Base-by-base conservation (phyloP, 2,888 invertebrate genomes). In the Pollenia labialis region DNA sequence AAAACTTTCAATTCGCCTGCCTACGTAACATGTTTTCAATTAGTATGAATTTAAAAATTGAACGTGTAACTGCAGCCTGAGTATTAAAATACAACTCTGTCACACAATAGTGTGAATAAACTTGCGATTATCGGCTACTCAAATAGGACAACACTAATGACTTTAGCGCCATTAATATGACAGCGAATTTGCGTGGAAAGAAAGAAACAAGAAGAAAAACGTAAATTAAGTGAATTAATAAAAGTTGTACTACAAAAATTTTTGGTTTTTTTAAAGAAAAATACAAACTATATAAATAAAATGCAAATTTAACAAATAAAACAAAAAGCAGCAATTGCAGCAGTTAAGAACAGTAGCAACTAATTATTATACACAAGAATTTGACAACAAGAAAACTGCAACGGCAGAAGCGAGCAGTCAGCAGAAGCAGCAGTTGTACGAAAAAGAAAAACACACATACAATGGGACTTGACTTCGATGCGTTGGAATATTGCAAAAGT, bases 391-490 rank as follows among this genome's bases (percentile, higher is more conserved):
- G 76, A 86, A 85, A 87, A 84, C 79, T 83, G 77, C 81, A 86
- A 75, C 48, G 74, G 64, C 54, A 88, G 87, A 87, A 89, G 85
- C 85, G 68, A 87, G 66, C 52, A 79, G 44, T 60, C 81, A 87
- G 81, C 50, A 88, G 64, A 81, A 87, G 84, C 79, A 86, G 80
- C 76, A 87, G 71, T 80, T 87, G 88, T 68, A 86, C 87, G 80
- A 80, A 89, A 88, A 89, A 79, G 62, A 85, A 83, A 72, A 87
- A 85, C 81, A 88, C 88, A 88, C 90, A 88, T 60, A 89, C 93
- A 93, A 96, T 96, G 97, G 97, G 96, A 90, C 94, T 97, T 90
- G 97, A 97, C 93, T 97, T 97, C 94, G 97, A 98, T 94, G 96
- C 97, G 90, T 94, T 96, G 90, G 97, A 96, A 92, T 97, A 97